Base-by-base conservation (phyloP, 2,797 vertebrate genomes). In the Glossophaga mutica region DNA sequence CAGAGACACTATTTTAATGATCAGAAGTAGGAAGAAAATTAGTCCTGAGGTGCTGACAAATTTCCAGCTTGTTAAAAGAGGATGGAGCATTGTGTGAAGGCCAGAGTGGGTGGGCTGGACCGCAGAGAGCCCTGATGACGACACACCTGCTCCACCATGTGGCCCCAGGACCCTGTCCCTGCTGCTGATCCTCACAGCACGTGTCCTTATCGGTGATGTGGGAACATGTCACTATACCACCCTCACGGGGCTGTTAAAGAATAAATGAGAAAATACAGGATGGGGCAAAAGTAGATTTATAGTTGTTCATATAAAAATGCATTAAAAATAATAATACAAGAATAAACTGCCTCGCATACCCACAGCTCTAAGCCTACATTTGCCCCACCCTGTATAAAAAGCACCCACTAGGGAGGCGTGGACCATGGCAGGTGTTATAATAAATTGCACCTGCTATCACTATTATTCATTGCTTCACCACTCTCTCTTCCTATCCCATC, bases 11-110 rank as follows among this genome's bases (percentile, higher is more conserved):
- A 21, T 14, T 65, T 79, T 44, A 55, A 79, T 70, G 68, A 67
- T 19, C 83, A 50, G 89, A 81, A 91, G 46, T 12, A 83, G 46
- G 19, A 50, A 91, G 55, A 93, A 16, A 93, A 78, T 34, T 18
- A 91, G 57, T n/a, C 16, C 34, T 18, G 3, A 15, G 37, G 37
- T 87, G 55, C 26, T 50, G 26, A 74, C 29, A 9, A 46, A 44
- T 42, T 67, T 87, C 73, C 48, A 78, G 21, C 37, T 24, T 26
- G 77, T 39, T 73, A 32, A 22, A 15, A 62, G 59, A 71, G 16
- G 4, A 55, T 2, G 9, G 11, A 74, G 37, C 2, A 0, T 19
- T 68, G 14, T 4, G 10, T 50, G 44, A 73, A 89, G 52, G 42
- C 9, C 39, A 76, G n/a, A 77, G 81, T 9, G 34, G 15, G 5